A percentile compares a stretch with the other conserved stretches of the same genome.
phyloP scores from a whole-genome alignment of 2,797 vertebrate genomes.

The Synanceia verrucosa region DNA sequence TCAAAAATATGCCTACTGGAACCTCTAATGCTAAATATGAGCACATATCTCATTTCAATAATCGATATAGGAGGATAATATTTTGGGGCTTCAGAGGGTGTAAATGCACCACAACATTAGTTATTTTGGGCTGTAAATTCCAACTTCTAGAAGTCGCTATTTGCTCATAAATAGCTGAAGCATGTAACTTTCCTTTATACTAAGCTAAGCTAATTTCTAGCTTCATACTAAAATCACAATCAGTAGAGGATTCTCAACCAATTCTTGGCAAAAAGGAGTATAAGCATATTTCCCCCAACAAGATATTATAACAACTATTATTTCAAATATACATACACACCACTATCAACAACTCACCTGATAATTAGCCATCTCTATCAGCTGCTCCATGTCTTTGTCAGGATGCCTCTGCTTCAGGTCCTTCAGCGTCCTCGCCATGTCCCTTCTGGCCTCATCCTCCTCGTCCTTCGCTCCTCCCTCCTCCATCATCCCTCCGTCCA shows the following conservation, averaged over 20 bases:
- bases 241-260: background rate
- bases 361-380: conserved; percentile 89
- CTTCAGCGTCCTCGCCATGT: conserved; percentile 86
- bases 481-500: conserved; percentile 74
- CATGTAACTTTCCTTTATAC: background rate
- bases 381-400: conserved; percentile 88
- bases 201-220: background rate
- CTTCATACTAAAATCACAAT: background rate
- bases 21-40: background rate
- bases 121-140: background rate
- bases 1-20: no score
- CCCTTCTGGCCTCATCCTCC: conserved; percentile 84
- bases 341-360: conserved; percentile 66
- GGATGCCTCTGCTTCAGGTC: conserved; percentile 88
- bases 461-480: conserved; percentile 78
- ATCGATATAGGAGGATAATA: background rate
- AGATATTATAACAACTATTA: background rate
- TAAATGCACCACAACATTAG: background rate
- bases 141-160: background rate
- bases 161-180: background rate
- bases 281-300: background rate
- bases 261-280: background rate
- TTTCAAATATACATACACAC: background rate
- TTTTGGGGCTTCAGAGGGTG: background rate
- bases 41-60: background rate